Evolutionary conservation across 2,888 invertebrate species (phyloP), one percentile per base, ranked within the genome.

Genomic region (Polietes domitor): DNA sequence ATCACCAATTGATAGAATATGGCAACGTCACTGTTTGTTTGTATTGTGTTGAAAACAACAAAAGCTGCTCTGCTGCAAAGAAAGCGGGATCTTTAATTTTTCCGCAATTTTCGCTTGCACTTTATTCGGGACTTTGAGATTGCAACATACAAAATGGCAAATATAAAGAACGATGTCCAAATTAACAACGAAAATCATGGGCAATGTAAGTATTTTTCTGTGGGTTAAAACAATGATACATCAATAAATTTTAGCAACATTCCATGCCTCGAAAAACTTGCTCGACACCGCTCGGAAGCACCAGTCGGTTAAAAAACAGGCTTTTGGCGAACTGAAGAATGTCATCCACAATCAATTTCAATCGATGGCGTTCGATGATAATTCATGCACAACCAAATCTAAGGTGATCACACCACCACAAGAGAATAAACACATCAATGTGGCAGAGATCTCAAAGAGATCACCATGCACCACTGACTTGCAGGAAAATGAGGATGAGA

Each of bases 251-350:
- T 43, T n/a, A 68, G 68, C 21, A 9, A 24, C 24, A 1, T 5
- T 43, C 5, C 68, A 15, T 37, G 10, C 24, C 15, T 68, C 68
- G 4, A 68, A 68, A 43, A 68, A 43, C 19, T 1, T 43, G 12
- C 9, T 21, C 6, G 68, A 43, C 2, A 21, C 21, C 5, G 68
- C 43, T 43, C 37, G 68, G 24, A 68, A 68, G 24, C 80, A 82
- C n/a, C n/a, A n/a, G n/a, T 79, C 85, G 0, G 63, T 72, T 15
- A 85, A 85, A 55, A 87, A 87, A 50, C 87, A 87, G 24, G 86
- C 85, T 21, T 86, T 87, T 77, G 87, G 87, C 0, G 87, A 87
- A 80, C 68, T 87, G 2, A 87, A 87, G 77, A 87, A 87, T 86
- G 86, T 87, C 37, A 85, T 87, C 2, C 87, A 87, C 61, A 87